These are phyloP conservation scores for Erebia aethiops DNA, from an alignment of 2,888 invertebrate genomes.

Conservation along the genomic window DNA sequence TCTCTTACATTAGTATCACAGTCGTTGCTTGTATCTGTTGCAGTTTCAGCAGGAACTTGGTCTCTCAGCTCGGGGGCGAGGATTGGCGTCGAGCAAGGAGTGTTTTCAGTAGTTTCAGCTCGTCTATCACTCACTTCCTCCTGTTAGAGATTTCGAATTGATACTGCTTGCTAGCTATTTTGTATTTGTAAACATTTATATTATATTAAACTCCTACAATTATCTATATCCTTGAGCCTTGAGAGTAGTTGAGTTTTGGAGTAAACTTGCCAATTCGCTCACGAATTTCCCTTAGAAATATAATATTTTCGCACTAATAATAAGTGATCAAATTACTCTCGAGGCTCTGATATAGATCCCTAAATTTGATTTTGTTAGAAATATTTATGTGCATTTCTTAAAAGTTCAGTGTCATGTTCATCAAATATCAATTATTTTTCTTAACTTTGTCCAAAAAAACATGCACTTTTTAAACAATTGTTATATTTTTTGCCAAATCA, in stretches of 20 bases:
- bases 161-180: conserved; percentile 48
- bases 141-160: conserved; percentile 71
- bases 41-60: conserved; percentile 59
- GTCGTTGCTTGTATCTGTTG: conserved; percentile 73
- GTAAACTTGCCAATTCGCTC: background rate
- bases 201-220: conserved; percentile 12
- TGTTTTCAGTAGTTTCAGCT: conserved; percentile 66
- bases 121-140: conserved; percentile 74
- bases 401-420: background rate
- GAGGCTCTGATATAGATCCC: conserved; percentile 1
- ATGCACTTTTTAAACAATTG: background rate
- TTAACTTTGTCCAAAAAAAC: background rate
- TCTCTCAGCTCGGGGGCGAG: conserved; percentile 59
- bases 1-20: conserved; percentile 79
- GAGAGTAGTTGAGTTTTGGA: background rate
- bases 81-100: conserved; percentile 70
- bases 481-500: no score
- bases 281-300: no score
- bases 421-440: background rate
- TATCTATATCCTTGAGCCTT: background rate
- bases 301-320: no score
- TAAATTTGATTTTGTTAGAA: background rate
- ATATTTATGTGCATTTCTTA: background rate
- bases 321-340: background rate
- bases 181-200: conserved; percentile 13